A percentile compares a stretch with the other conserved stretches of the same genome.
Conservation (phyloP, 2,888 invertebrate species). For the Molorchus minor region DNA sequence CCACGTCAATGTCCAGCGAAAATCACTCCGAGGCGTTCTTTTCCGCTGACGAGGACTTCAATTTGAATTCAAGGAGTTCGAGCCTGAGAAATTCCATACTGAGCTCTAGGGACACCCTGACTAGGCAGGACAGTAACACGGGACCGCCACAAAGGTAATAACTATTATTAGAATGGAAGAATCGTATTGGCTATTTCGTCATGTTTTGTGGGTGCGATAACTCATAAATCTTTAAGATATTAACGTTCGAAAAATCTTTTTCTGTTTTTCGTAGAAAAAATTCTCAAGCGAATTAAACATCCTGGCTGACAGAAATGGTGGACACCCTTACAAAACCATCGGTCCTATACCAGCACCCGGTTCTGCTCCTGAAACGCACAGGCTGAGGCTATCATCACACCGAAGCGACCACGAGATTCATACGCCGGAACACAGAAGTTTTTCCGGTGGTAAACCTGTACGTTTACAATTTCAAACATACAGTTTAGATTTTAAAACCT, state of each 20-base stretch:
- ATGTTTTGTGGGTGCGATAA: no score
- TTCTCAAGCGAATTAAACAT: constrained; percentile 69
- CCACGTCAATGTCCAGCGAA: constrained; percentile 87
- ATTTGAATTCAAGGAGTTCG: constrained; percentile 72
- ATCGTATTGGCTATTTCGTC: no score
- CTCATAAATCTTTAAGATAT: no score
- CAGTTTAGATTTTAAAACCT: background rate
- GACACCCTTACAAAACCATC: constrained; percentile 52
- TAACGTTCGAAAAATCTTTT: no score
- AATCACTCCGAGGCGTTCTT: constrained; percentile 93
- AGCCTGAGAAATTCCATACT: constrained; percentile 75
- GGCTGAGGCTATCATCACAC: constrained; percentile 64
- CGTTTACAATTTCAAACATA: constrained; percentile 9
- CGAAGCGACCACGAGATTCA: constrained; percentile 72
- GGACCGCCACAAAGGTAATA: constrained; percentile 50
- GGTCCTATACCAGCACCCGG: constrained; percentile 51
- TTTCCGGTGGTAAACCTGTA: constrained; percentile 45
- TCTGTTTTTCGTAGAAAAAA: no score
- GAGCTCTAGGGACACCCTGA: constrained; percentile 58
- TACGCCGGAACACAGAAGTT: constrained; percentile 68
- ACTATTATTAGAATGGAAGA: background rate
- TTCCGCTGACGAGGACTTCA: constrained; percentile 90
- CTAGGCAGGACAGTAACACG: constrained; percentile 56
- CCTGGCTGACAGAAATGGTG: constrained; percentile 59
- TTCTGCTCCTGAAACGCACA: constrained; percentile 54